Conservation (phyloP, 2,113 vertebrate species). For the Etheostoma cragini region DNA sequence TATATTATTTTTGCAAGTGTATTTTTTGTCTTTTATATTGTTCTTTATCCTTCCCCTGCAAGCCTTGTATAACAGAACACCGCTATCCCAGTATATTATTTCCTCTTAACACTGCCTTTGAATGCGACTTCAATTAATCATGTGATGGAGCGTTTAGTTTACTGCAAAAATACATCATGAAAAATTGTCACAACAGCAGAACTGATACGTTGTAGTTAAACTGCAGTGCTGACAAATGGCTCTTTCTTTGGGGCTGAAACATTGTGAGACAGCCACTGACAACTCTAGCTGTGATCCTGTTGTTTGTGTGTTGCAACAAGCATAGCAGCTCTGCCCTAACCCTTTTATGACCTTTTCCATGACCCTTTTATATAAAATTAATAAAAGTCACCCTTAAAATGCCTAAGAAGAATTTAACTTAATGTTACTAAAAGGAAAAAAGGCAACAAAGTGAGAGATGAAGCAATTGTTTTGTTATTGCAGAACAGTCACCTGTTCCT, state of each 20-base stretch:
- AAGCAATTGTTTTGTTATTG: too few relatives aligned
- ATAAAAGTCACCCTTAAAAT: background rate
- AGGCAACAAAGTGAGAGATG: too few relatives aligned
- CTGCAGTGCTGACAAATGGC: background rate
- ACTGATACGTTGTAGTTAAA: background rate
- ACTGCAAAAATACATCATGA: background rate
- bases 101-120: slow-evolving; percentile 1
- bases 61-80: background rate
- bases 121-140: background rate
- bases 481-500: too few relatives aligned
- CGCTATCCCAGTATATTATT: background rate
- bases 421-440: background rate
- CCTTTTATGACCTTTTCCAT: background rate
- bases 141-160: background rate
- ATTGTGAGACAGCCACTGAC: slow-evolving; percentile 11
- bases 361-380: too few relatives aligned
- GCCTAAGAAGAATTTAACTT: background rate
- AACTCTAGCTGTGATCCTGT: slow-evolving; percentile 34
- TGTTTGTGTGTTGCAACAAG: slow-evolving; percentile 28
- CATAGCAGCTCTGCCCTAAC: slow-evolving; percentile 1
- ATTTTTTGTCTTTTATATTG: background rate
- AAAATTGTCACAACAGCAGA: background rate
- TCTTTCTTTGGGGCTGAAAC: background rate
- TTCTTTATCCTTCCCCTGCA: background rate
- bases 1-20: background rate